Conservation (phyloP, 2,797 vertebrate genomes). For the Varecia variegata region DNA sequence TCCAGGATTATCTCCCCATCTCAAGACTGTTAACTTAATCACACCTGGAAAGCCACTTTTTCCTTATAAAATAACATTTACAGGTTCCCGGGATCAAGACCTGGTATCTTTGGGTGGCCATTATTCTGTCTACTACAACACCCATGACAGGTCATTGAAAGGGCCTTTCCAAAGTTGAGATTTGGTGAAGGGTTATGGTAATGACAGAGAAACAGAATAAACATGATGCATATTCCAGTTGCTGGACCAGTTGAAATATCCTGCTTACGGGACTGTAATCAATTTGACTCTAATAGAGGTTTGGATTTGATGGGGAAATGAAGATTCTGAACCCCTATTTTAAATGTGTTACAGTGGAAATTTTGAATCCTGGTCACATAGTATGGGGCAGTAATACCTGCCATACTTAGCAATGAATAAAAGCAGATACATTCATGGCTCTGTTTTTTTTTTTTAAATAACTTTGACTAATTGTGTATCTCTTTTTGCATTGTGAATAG, state of each 20-base stretch:
- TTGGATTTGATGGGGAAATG: slow-evolving; percentile 28
- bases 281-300: not conserved
- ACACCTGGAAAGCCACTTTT: not conserved
- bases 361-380: not conserved
- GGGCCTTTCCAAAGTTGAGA: not conserved
- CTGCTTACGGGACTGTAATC: not conserved
- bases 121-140: not conserved
- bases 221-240: not conserved
- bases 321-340: not conserved
- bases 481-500: slow-evolving; percentile 29
- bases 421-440: not conserved
- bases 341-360: not conserved
- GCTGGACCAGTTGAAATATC: not conserved
- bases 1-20: not conserved
- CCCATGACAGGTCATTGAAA: slow-evolving; percentile 1
- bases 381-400: not conserved
- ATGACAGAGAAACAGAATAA: not conserved
- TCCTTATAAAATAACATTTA: not conserved
- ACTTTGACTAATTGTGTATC: not conserved
- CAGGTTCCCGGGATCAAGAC: not conserved
- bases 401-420: not conserved
- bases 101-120: not conserved
- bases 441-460: slow-evolving; percentile 4
- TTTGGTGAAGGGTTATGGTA: not conserved
- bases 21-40: not conserved